Evolutionary conservation across 1,140 invertebrate genomes (phyloP), one percentile per base, ranked within the genome.

Genomic region (Aleiodes sp.): DNA sequence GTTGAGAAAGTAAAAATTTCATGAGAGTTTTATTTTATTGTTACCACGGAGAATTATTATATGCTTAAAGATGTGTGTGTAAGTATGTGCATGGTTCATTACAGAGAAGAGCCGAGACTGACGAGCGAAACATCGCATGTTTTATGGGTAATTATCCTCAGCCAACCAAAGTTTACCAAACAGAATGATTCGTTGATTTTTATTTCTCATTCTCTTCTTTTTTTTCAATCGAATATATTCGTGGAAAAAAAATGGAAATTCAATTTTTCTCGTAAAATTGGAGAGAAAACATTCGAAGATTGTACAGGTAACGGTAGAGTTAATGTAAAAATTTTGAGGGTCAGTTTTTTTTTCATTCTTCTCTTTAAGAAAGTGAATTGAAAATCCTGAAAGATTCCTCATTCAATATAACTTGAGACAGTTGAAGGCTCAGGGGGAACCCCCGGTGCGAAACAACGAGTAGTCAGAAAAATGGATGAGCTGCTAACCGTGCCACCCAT

Each of bases 401-500:
- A 43, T 43, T 43, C 39, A 43, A 43, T 43, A 43, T 43, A 16
- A 43, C 46, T 52, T 16, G 14, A 24, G 46, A 21, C 46, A 24
- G 21, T 52, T 21, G 16, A 52, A 24, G 16, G 16, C 21, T n/a
- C n/a, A 9, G n/a, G 46, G 46, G 21, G 79, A 80, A 85, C 83
- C 84, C 84, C 84, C 76, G 81, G 78, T 77, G 84, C 65, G 84
- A 82, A 82, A 84, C 82, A 84, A 86, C 84, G 82, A 84, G 82
- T 82, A 85, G 83, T 81, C 82, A 84, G 80, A 86, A 86, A 86
- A 86, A 86, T 86, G 78, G 82, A 86, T 85, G 80, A 82, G 82
- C 84, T 85, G 83, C 84, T 85, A 86, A 85, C 76, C 80, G 76
- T 78, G 79, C 85, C 85, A 85, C 84, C 84, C 84, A 85, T 82